Evolutionary conservation across 2,888 invertebrate genomes (phyloP).

Genomic region (Strigamia crassipes): DNA sequence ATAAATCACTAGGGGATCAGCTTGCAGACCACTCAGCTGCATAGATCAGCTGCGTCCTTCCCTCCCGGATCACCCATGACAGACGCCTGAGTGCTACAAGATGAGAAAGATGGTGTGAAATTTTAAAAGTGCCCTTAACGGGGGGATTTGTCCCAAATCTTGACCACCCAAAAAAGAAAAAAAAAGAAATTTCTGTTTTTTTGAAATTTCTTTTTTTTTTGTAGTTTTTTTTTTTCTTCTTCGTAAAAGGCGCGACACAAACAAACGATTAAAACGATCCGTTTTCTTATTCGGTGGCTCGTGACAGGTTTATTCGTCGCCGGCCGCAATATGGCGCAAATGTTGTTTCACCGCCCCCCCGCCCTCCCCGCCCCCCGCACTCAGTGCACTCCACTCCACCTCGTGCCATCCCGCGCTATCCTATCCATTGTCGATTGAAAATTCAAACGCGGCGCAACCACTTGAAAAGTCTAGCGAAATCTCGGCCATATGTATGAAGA

Average conservation of each 20-base stretch:
- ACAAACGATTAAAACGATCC: background rate
- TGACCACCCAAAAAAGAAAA: background rate
- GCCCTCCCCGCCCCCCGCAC: no score
- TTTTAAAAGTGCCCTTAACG: background rate
- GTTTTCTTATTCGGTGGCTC: conserved; percentile 12
- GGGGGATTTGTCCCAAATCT: background rate
- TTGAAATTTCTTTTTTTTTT: no score
- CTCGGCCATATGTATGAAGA: conserved; percentile 2
- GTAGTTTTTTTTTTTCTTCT: no score
- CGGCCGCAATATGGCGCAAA: background rate
- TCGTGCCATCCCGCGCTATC: background rate
- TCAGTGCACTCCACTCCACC: no score
- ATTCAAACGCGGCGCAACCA: conserved; percentile 19
- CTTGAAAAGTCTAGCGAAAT: background rate
- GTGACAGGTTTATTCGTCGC: background rate
- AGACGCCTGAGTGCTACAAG: conserved; percentile 12
- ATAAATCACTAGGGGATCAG: conserved; percentile 45
- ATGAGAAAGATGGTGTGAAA: conserved; percentile 29
- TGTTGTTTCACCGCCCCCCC: background rate
- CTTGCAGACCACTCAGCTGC: conserved; percentile 33
- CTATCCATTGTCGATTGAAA: background rate
- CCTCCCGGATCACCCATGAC: conserved; percentile 44
- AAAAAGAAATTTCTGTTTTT: no score
- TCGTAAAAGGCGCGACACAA: background rate
- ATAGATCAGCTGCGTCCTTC: conserved; percentile 41